phyloP scores from a whole-genome alignment of 1,140 invertebrate species.

The Neodiprion virginianus region DNA sequence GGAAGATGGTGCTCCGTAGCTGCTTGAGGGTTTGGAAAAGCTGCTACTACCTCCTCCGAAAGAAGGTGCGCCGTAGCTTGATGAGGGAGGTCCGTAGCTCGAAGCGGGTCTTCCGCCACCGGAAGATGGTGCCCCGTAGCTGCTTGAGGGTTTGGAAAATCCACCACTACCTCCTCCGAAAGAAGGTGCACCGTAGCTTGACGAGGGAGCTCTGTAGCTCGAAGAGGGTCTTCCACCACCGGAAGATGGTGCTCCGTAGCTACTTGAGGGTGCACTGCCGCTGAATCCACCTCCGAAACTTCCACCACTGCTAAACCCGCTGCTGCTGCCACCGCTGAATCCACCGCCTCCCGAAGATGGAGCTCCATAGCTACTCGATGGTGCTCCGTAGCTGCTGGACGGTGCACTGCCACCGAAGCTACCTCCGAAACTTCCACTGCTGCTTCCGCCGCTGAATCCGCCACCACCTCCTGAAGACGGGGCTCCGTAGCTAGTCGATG shows the following conservation, averaged over 20 bases:
- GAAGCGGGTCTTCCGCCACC: conserved; percentile 44
- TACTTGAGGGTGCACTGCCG: conserved; percentile 48
- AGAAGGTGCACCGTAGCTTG: conserved; percentile 11
- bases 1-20: conserved; percentile 40
- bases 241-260: conserved; percentile 52
- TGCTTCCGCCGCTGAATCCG: conserved; percentile 9
- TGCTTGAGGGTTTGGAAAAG: conserved; percentile 19
- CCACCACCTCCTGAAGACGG: conserved; percentile 22
- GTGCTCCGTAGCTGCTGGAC: conserved; percentile 40
- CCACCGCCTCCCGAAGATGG: conserved; percentile 39
- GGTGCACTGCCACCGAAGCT: conserved; percentile 53
- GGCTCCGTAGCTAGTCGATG: conserved; percentile 46
- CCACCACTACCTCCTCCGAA: conserved; percentile 13
- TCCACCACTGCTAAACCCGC: conserved; percentile 23
- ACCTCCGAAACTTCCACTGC: conserved; percentile 18
- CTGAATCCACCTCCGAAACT: conserved; percentile 23
- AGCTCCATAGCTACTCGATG: conserved; percentile 57
- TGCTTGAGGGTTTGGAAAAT: conserved; percentile 45
- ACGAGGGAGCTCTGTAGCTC: conserved; percentile 54
- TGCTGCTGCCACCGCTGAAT: conserved; percentile 23
- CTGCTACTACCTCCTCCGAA: background rate
- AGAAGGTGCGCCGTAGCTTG: conserved; percentile 44
- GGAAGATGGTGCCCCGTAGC: conserved; percentile 51
- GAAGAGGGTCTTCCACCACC: conserved; percentile 42
- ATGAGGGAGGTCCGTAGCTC: conserved; percentile 41